These are phyloP conservation scores for Cephus pygmeus DNA, from an alignment of 2,888 invertebrate genomes.

Conservation along the genomic window DNA sequence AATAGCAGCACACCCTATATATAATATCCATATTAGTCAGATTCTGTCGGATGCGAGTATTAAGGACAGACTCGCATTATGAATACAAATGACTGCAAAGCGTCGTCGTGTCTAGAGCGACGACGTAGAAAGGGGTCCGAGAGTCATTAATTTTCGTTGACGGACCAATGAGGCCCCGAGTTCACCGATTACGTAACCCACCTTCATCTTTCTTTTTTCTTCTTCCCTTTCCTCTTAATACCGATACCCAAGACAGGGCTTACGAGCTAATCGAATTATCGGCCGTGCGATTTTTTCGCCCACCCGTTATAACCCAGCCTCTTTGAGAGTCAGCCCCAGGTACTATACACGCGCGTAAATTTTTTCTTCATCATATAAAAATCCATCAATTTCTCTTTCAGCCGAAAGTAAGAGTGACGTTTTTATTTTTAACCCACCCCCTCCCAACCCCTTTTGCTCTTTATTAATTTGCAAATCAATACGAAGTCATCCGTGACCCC, in stretches of 20 bases:
- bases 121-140: background rate
- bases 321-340: background rate
- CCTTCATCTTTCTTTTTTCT: background rate
- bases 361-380: background rate
- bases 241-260: background rate
- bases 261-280: background rate
- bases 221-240: background rate
- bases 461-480: background rate
- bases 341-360: background rate
- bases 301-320: background rate
- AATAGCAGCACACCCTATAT: background rate
- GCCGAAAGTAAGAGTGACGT: background rate
- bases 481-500: background rate
- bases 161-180: background rate
- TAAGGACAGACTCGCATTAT: background rate
- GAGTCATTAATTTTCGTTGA: background rate
- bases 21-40: background rate
- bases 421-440: background rate
- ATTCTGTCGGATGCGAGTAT: conserved; percentile 2
- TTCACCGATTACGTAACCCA: background rate
- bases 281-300: background rate
- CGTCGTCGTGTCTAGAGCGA: background rate
- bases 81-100: conserved; percentile 6
- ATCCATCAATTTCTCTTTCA: background rate
- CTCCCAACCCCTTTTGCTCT: background rate